A percentile compares a stretch with the other conserved stretches of the same genome.
Conservation (phyloP, 2,113 vertebrate genomes). For the Gymnorhina tibicen region DNA sequence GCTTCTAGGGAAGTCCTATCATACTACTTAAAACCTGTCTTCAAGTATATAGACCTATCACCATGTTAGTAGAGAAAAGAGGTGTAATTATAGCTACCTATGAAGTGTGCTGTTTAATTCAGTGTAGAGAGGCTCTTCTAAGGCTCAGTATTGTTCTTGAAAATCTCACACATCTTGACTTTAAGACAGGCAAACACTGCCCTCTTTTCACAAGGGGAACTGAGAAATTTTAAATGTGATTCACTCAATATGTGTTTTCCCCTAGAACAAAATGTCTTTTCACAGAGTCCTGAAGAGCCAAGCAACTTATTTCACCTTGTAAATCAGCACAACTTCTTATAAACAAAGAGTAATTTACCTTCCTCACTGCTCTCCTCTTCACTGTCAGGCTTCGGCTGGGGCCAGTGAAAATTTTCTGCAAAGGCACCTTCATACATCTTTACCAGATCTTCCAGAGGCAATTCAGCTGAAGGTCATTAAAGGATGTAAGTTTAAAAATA, state of each 20-base stretch:
- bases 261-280: background rate
- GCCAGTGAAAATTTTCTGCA: slow-evolving; percentile 87
- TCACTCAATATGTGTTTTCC: background rate
- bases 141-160: background rate
- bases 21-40: background rate
- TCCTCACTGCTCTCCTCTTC: slow-evolving; percentile 87
- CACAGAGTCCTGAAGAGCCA: background rate
- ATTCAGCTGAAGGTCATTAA: slow-evolving; percentile 77
- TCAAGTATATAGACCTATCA: background rate
- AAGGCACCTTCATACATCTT: slow-evolving; percentile 95
- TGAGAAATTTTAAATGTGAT: background rate
- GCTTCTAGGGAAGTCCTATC: background rate
- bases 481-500: background rate
- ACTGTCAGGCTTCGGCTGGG: slow-evolving; percentile 75
- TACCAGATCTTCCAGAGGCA: slow-evolving; percentile 85
- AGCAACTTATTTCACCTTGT: background rate
- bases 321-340: background rate
- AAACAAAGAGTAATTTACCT: slow-evolving; percentile 32
- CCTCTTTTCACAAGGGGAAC: background rate
- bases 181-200: background rate
- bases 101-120: background rate
- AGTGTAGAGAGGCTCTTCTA: background rate
- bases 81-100: background rate
- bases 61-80: background rate
- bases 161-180: background rate